These are phyloP conservation scores for Paedocypris sp. DNA, from an alignment of 2,113 vertebrate genomes.

Conservation along the genomic window DNA sequence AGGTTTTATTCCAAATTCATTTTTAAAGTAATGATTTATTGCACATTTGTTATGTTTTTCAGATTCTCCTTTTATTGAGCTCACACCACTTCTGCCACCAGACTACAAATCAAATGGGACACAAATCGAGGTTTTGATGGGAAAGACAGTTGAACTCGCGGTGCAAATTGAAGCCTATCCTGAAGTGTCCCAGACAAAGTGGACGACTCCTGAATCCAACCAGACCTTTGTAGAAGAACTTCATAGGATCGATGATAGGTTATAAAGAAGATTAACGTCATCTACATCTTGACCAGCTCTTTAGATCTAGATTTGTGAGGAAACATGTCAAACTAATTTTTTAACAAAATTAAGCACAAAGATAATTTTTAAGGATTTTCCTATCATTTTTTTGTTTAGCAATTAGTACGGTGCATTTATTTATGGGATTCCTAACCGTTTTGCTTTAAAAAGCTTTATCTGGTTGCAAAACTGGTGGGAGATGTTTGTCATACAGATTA, in stretches of 20 bases:
- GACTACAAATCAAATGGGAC: slow-evolving; percentile 11
- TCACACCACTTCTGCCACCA: slow-evolving; percentile 40
- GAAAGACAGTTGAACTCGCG: slow-evolving; percentile 52
- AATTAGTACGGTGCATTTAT: no score
- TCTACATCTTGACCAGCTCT: not conserved
- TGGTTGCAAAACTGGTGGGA: no score
- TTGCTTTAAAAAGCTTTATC: no score
- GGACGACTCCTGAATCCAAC: slow-evolving; percentile 44
- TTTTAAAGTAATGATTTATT: not conserved
- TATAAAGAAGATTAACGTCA: not conserved
- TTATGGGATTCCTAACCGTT: no score
- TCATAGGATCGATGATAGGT: slow-evolving; percentile 41
- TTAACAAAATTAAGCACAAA: no score
- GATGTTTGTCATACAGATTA: no score
- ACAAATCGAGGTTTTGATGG: slow-evolving; percentile 52
- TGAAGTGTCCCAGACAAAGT: slow-evolving; percentile 45
- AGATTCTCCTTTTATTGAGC: slow-evolving; percentile 68
- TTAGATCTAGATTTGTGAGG: no score
- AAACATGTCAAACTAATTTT: no score
- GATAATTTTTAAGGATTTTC: no score
- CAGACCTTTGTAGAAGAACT: slow-evolving; percentile 26
- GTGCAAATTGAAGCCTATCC: slow-evolving; percentile 73
- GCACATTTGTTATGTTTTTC: not conserved
- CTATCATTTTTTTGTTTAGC: no score
- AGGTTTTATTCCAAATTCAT: not conserved